Base-by-base conservation (phyloP, 2,113 vertebrate genomes). In the Stigmatopora argus region DNA sequence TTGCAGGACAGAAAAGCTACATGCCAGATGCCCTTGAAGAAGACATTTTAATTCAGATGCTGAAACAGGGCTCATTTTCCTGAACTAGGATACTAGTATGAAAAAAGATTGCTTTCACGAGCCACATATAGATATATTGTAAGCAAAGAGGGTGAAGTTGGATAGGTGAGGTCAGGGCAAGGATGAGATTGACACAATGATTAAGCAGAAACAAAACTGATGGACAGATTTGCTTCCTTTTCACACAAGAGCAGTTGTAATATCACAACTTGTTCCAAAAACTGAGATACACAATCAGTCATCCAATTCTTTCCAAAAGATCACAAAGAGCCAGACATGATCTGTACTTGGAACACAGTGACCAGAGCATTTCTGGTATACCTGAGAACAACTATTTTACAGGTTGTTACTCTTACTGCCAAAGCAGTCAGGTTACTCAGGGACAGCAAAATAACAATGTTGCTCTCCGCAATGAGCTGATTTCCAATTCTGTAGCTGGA, bases 21-120 rank as follows among this genome's bases (percentile, higher is more conserved):
- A 55, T 18, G 68, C 44, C 46, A 52, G 38, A 62, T 53, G 49
- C 14, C 64, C 70, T 62, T 65, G 52, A 58, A 70, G 35, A 55
- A 41, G 4, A 21, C 62, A 21, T 51, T 51, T 35, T 56, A 26
- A 38, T 38, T 41, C 34, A 9, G 17, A 17, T n/a, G 34, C n/a
- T 41, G 35, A 10, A 41, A 60, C 13, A 56, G 6, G 26, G 53
- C 23, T 56, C 23, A 15, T 31, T 56, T 56, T 15, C 53, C 23
- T 31, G 6, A 1, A 6, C 52, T 21, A 12, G 49, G 49, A 21
- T 21, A 52, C 21, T 13, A 1, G 31, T 15, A 8, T 15, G 19
- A 15, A 15, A 56, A 56, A 31, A 1, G 19, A 3, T 21, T 12
- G 13, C 6, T 55, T 26, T 26, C 1, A 55, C 12, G 4, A 21